Evolutionary conservation across 2,888 invertebrate species (phyloP).

Genomic region (Bombylius discolor): DNA sequence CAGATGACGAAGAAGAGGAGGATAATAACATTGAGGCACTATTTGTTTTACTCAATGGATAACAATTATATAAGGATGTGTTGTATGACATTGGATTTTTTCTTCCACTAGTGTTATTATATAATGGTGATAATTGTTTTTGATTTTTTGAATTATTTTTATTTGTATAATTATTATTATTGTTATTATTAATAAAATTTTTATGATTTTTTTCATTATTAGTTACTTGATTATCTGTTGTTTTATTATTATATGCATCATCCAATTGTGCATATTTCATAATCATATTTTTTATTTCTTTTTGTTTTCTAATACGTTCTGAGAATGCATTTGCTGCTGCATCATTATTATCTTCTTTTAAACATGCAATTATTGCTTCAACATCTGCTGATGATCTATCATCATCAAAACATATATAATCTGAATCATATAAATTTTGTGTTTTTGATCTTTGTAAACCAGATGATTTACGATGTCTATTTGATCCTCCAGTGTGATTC

Average conservation of each 20-base stretch:
- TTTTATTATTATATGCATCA: conserved; percentile 46
- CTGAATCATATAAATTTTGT: conserved; percentile 16
- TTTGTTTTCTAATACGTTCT: conserved; percentile 66
- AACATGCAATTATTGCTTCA: conserved; percentile 38
- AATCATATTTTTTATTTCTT: conserved; percentile 70
- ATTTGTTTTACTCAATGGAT: conserved; percentile 15
- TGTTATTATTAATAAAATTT: conserved; percentile 9
- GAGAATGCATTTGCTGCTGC: conserved; percentile 39
- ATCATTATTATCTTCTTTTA: conserved; percentile 36
- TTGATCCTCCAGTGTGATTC: conserved; percentile 14
- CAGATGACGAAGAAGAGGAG: conserved; percentile 39
- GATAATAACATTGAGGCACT: conserved; percentile 27
- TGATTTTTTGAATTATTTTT: not conserved
- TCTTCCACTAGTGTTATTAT: conserved; percentile 17
- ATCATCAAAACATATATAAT: conserved; percentile 31
- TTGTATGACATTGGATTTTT: conserved; percentile 20
- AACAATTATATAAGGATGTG: conserved; percentile 3
- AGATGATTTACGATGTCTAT: conserved; percentile 14
- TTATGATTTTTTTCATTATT: not conserved
- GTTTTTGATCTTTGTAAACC: conserved; percentile 19
- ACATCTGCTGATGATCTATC: conserved; percentile 41
- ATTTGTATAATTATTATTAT: conserved; percentile 10
- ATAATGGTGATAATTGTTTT: no score
- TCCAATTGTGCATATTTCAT: conserved; percentile 71
- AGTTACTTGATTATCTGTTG: conserved; percentile 3